Conservation (phyloP, 2,113 vertebrate species). For the Mystacornis crossleyi region DNA sequence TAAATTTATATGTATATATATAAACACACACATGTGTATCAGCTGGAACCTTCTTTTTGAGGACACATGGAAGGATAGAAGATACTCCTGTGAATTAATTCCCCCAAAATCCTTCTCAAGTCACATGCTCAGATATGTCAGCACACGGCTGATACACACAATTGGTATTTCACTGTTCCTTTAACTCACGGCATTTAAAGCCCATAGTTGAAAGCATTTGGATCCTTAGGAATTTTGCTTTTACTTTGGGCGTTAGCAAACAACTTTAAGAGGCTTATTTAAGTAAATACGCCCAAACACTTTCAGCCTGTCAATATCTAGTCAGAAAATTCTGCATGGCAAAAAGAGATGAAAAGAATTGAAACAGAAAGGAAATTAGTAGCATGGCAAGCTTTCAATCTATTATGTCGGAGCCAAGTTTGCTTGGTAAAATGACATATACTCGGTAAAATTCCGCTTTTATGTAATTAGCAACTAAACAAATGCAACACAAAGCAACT, state of each 20-base stretch:
- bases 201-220: background rate
- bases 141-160: background rate
- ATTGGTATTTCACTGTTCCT: background rate
- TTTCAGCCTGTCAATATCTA: slow-evolving; percentile 78
- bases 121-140: background rate
- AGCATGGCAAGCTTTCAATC: slow-evolving; percentile 78
- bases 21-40: fast-evolving
- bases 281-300: slow-evolving; percentile 76
- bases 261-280: slow-evolving; percentile 78
- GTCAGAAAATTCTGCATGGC: slow-evolving; percentile 78
- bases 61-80: background rate
- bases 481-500: slow-evolving; percentile 76
- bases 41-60: background rate
- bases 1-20: background rate
- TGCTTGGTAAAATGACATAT: slow-evolving; percentile 76
- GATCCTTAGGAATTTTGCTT: slow-evolving; percentile 48
- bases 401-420: slow-evolving; percentile 75
- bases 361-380: slow-evolving; percentile 79
- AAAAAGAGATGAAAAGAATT: slow-evolving; percentile 80
- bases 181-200: background rate
- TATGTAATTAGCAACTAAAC: slow-evolving; percentile 79
- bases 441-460: slow-evolving; percentile 72
- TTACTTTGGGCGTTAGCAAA: slow-evolving; percentile 62
- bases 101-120: background rate
- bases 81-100: background rate